Evolutionary conservation across 2,888 invertebrate species (phyloP), one percentile per base, ranked within the genome.

Genomic region (Cryptophagus acutangulus): DNA sequence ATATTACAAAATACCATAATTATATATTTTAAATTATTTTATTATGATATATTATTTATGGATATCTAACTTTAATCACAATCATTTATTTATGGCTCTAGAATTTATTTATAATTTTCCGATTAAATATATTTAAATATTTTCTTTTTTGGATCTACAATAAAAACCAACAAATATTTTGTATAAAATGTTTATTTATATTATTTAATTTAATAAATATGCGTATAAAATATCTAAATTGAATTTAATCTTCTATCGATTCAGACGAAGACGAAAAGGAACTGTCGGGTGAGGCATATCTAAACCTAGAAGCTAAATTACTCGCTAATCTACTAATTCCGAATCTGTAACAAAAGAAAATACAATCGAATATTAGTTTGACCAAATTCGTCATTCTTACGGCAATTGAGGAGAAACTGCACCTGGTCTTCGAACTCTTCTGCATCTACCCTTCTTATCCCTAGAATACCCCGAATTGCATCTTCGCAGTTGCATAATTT

Each of bases 361-460:
- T n/a, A n/a, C n/a, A n/a, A 17, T 13, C 25, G 12, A 10, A 36
- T 9, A 24, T 24, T 9, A 17, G 4, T 31, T 5, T 8, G 29
- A 16, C 29, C 12, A 3, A 28, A 18, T 37, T 25, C 26, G 13
- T 31, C 20, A 15, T 13, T 51, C 55, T 54, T 49, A 61, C 58
- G 60, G 54, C 35, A 60, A 48, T 4, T 48, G 36, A 30, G 48
- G 45, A 14, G 52, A 45, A 12, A 38, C 33, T 26, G 20, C 42
- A 10, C 41, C 46, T 8, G 66, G 64, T 48, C 58, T 54, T 36
- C 67, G 55, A 3, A 66, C 48, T 44, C 66, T 59, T 40, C 68
- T 61, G 45, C 70, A 71, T 43, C 67, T 59, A 4, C 70, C 69
- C 30, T 56, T 57, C 45, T 67, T 66, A 47, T 71, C 69, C 34